phyloP scores from a whole-genome alignment of 2,888 invertebrate species.

The Pseudococcus viburni region DNA sequence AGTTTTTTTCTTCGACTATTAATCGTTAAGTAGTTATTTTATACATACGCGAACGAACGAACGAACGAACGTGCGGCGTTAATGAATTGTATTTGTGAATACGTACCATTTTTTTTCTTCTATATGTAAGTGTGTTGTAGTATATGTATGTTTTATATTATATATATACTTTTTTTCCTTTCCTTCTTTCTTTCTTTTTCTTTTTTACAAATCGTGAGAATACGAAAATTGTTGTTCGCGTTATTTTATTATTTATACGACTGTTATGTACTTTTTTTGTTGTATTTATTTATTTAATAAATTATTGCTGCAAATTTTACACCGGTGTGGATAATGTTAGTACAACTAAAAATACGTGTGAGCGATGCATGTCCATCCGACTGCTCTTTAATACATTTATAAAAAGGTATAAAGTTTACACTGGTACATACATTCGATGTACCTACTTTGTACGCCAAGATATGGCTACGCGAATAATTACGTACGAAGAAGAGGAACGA shows the following conservation, averaged over 20 bases:
- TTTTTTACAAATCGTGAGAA: neutral
- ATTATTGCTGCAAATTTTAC: constrained; percentile 54
- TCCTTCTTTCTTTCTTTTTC: neutral
- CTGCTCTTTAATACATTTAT: neutral
- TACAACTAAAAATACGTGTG: neutral
- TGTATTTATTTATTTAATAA: constrained; percentile 59
- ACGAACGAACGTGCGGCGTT: neutral
- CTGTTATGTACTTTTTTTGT: constrained; percentile 55
- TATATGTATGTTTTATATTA: neutral
- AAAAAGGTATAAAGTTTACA: neutral
- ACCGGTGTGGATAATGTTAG: neutral
- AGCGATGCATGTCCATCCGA: neutral
- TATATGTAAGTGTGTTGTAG: constrained; percentile 37
- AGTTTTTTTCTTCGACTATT: constrained; percentile 10
- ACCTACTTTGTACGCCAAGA: no score
- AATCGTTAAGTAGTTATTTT: neutral
- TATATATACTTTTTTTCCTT: neutral
- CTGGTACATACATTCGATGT: neutral
- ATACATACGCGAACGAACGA: neutral
- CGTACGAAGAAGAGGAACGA: neutral
- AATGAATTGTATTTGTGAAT: constrained; percentile 35
- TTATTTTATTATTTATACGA: constrained; percentile 27
- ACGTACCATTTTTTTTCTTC: constrained; percentile 42
- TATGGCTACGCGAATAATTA: neutral
- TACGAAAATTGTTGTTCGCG: constrained; percentile 46